Evolutionary conservation across 53 echinoderm and acorn worm species (phyloP).

Genomic region (Apostichopus leukothele): DNA sequence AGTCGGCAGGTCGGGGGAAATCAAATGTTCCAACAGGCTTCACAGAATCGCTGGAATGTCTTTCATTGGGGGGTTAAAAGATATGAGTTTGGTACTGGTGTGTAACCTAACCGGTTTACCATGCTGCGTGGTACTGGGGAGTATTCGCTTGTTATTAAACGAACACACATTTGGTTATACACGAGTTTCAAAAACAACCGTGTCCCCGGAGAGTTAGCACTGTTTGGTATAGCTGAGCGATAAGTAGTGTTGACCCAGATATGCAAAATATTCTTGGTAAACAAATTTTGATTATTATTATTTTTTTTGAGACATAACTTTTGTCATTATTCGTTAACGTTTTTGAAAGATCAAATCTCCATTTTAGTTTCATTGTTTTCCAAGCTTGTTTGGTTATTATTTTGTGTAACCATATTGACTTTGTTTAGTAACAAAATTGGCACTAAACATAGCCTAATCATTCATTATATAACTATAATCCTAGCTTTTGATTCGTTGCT

Average conservation of each 20-base stretch:
- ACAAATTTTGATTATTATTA: neutral
- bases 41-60: neutral
- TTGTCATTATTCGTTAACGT: neutral
- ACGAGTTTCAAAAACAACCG: conserved; percentile 10
- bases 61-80: neutral
- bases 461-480: no score
- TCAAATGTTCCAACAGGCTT: no score
- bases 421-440: no score
- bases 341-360: no score
- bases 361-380: no score
- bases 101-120: neutral
- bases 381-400: no score
- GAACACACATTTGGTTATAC: neutral
- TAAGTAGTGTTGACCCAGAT: conserved; percentile 20
- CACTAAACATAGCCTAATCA: no score
- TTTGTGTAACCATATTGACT: no score
- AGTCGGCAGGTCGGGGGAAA: no score
- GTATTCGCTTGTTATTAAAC: neutral
- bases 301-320: neutral
- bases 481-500: no score
- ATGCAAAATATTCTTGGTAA: neutral
- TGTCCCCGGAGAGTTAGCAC: conserved; percentile 7
- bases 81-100: neutral
- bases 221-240: neutral
- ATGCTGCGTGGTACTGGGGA: conserved; percentile 15